Conservation (phyloP, 2,797 vertebrate species). For the Mus minutoides region DNA sequence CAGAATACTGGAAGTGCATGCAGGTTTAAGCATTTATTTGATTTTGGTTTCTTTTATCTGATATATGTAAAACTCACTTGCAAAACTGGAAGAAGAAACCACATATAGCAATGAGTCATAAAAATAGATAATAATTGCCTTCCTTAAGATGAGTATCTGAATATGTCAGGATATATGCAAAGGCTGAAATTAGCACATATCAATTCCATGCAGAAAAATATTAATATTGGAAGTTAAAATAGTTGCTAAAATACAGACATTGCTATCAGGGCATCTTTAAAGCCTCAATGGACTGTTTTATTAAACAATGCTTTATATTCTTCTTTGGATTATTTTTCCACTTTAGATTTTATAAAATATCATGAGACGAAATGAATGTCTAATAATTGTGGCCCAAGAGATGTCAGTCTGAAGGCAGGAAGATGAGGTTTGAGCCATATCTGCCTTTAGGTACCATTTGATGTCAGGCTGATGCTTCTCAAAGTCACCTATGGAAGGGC, state of each 20-base stretch:
- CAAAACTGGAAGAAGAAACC: neutral
- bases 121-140: neutral
- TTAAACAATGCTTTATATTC: neutral
- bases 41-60: neutral
- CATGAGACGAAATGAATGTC: neutral
- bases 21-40: neutral
- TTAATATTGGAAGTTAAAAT: neutral
- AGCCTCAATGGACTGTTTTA: neutral
- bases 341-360: constrained; percentile 28
- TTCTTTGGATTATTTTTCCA: neutral
- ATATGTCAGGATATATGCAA: neutral
- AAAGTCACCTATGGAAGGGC: neutral
- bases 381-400: neutral
- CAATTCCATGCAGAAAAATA: neutral
- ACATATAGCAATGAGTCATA: neutral
- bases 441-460: neutral
- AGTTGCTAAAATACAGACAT: neutral
- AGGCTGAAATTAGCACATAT: neutral
- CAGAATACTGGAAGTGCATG: neutral
- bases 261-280: constrained; percentile 2
- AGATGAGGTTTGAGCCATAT: neutral
- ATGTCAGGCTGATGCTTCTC: neutral
- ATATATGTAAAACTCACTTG: neutral
- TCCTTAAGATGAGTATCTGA: neutral
- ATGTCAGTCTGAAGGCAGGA: neutral